Base-by-base conservation (phyloP, 92 coral and sea anemone genomes). In the Zoanthus solanderi region DNA sequence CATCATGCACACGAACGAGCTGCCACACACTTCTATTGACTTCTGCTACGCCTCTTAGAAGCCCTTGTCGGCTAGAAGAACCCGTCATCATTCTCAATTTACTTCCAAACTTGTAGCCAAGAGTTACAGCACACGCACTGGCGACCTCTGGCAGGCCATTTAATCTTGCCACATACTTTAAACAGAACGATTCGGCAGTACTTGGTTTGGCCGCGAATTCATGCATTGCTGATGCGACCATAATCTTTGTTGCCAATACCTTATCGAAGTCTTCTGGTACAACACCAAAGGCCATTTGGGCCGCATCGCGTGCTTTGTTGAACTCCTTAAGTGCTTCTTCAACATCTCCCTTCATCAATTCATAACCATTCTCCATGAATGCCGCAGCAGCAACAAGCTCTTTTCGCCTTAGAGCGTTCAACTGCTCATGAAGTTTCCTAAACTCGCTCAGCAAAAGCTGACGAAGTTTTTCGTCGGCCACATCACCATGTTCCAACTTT, bases 361-460 rank as follows among this genome's bases (percentile, higher is more conserved):
- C 98, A 72, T 97, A 97, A 68, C 98, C 99, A 84, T 97, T 97
- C 86, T 97, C 99, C 99, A 97, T 97, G 54, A 97, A 97, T 2
- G 99, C 95, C 23, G 92, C 87, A 18, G 99, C 95, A 68, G 97
- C 99, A 28, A 95, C 93, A 14, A 97, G 97, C 47, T 97, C 99
- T 91, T 97, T 97, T 83, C 99, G 79, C 37, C 99, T 90, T 37
- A 97, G 88, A 13, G 93, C 98, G 84, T 92, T 93, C 58, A 97
- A 71, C 37, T 94, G 92, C 44, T 97, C 98, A 73, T 94, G 99
- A 13, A 97, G 85, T 78, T 95, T 93, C 80, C 95, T 93, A 79
- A 97, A 97, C 54, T 97, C 98, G 44, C 95, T 92, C 71, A 97
- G 78, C 18, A 97, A 87, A 11, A 97, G 94, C 81, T 95, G 95